phyloP scores from a whole-genome alignment of 2,888 invertebrate species.

The Drosophila testacea region DNA sequence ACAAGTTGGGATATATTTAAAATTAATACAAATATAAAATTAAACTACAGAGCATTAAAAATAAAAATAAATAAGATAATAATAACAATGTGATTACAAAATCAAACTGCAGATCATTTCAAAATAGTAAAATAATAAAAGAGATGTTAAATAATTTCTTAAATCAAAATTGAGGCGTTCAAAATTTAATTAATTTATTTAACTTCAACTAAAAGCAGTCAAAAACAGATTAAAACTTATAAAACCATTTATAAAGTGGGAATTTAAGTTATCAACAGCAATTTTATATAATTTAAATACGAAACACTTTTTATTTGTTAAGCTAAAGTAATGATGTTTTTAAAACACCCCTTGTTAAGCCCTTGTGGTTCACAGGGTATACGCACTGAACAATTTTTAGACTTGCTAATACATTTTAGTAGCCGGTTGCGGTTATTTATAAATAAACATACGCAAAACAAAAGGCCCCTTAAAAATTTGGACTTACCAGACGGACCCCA shows the following conservation, averaged over 20 bases:
- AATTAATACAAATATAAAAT: not conserved
- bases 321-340: not conserved
- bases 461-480: constrained; percentile 11
- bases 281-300: too few relatives aligned
- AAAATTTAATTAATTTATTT: too few relatives aligned
- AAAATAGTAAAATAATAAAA: not conserved
- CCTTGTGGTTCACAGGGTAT: constrained; percentile 23
- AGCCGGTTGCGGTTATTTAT: constrained; percentile 60
- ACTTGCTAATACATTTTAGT: constrained; percentile 63
- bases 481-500: constrained; percentile 29
- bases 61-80: not conserved
- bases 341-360: not conserved
- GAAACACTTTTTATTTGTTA: too few relatives aligned
- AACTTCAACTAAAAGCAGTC: too few relatives aligned
- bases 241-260: too few relatives aligned
- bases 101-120: not conserved
- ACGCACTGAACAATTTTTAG: constrained; percentile 46
- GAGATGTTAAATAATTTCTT: too few relatives aligned
- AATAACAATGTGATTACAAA: not conserved
- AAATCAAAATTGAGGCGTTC: too few relatives aligned
- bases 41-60: not conserved
- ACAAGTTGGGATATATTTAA: not conserved
- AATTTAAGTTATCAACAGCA: too few relatives aligned
- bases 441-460: constrained; percentile 50
- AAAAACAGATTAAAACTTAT: too few relatives aligned